Evolutionary conservation across 1,140 invertebrate species (phyloP).

Genomic region (Steinernema khuongi): DNA sequence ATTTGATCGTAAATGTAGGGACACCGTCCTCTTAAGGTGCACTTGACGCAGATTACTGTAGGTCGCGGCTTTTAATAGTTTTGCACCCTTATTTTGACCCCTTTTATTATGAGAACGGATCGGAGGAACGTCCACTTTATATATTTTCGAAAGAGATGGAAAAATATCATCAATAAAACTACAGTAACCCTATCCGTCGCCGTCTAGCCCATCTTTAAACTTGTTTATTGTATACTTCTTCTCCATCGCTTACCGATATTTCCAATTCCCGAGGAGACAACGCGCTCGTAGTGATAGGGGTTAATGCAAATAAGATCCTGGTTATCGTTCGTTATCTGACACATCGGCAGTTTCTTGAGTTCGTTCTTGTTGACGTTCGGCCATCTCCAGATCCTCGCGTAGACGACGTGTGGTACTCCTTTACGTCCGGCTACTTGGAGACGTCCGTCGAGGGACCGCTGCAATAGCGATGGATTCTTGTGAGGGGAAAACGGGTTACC

Average conservation of each 20-base stretch:
- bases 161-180: too few species aligned
- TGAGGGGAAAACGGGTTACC: constrained; percentile 30
- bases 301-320: constrained; percentile 81
- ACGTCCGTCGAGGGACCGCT: constrained; percentile 89
- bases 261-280: constrained; percentile 90
- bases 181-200: background rate
- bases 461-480: constrained; percentile 11
- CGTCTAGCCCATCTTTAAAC: too few species aligned
- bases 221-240: constrained; percentile 17
- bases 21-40: too few species aligned
- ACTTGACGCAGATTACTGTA: too few species aligned
- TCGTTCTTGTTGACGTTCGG: constrained; percentile 98
- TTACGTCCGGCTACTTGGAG: constrained; percentile 95
- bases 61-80: too few species aligned
- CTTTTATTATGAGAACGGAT: too few species aligned
- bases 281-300: constrained; percentile 97
- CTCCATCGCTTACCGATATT: constrained; percentile 23
- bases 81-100: too few species aligned
- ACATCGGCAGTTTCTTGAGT: constrained; percentile 84
- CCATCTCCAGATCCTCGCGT: constrained; percentile 97
- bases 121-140: too few species aligned
- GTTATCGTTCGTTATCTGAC: constrained; percentile 64
- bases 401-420: constrained; percentile 98
- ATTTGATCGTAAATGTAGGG: too few species aligned
- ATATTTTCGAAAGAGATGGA: too few species aligned